A percentile compares a stretch with the other conserved stretches of the same genome.
Evolutionary conservation across 2,113 vertebrate genomes (phyloP).

Genomic region (Aphyosemion australe): DNA sequence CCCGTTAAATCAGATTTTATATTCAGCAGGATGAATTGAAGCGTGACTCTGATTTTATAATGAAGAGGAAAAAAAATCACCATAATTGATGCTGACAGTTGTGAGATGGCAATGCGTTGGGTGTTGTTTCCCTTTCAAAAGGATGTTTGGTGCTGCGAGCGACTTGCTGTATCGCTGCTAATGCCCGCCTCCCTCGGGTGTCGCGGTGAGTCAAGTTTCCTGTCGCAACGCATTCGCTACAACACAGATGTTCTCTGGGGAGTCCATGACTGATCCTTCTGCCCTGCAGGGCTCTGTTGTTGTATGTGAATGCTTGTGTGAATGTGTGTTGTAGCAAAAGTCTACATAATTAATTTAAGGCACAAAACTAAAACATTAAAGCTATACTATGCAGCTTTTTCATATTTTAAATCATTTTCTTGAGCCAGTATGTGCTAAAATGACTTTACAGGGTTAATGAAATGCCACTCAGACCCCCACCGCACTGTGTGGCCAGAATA

Average conservation of each 20-base stretch:
- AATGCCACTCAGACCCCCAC: too few species aligned
- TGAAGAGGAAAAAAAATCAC: conserved; percentile 33
- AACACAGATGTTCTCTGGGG: conserved; percentile 64
- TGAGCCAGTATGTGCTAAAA: too few species aligned
- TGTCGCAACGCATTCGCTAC: conserved; percentile 70
- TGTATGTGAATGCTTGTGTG: conserved; percentile 2
- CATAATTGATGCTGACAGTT: conserved; percentile 65
- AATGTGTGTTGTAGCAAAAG: neutral
- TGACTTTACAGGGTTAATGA: too few species aligned
- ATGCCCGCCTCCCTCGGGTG: conserved; percentile 53
- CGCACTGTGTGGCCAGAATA: too few species aligned
- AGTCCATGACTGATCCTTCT: conserved; percentile 61
- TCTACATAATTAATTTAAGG: conserved; percentile 13
- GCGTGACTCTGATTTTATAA: conserved; percentile 49
- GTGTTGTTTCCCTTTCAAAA: conserved; percentile 50
- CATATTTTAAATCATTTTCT: too few species aligned
- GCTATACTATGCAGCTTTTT: too few species aligned
- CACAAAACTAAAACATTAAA: conserved; percentile 19
- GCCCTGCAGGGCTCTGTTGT: conserved; percentile 5
- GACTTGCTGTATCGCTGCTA: conserved; percentile 33
- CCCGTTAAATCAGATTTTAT: conserved; percentile 19
- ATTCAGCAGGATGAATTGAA: conserved; percentile 46
- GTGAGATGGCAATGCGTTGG: conserved; percentile 44
- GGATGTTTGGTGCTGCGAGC: conserved; percentile 61
- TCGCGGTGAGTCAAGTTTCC: conserved; percentile 73